Evolutionary conservation across 1,140 invertebrate species (phyloP), one percentile per base, ranked within the genome.

Genomic region (Dendroctonus valens): DNA sequence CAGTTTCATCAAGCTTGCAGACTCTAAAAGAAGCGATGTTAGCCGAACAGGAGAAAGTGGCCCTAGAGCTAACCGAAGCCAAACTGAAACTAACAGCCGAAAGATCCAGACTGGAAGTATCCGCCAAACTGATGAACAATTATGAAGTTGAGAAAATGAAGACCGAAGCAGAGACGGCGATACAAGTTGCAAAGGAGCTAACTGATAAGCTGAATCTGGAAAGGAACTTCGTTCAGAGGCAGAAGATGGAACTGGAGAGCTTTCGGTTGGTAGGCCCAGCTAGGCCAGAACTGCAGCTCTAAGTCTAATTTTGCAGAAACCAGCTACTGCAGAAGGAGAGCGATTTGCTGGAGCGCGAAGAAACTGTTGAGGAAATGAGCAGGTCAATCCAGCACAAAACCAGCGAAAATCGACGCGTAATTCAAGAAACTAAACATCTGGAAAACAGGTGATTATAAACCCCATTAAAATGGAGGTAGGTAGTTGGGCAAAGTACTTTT

Each of bases 161-260:
- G 46, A 59, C 76, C 0, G 81, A 83, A 72, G 64, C 82, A n/a
- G 80, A 83, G 50, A 78, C 81, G 1, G 80, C 81, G 5, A 74
- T 83, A 4, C 74, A 81, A 71, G 79, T 82, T 37, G 81, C 81
- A 2, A 75, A 77, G 54, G 80, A 82, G 69, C 77, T 81, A 0
- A 75, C 80, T 0, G 77, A 78, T 44, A 75, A 76, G 51, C 77
- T 82, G 0, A 81, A 82, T 71, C 71, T 73, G 51, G 81, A 82
- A 70, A 74, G 81, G 2, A 77, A 80, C 46, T 73, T 75, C 26
- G 76, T 78, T 15, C 74, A 79, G 41, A 77, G 76, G 57, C 69
- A 76, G 62, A 78, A 81, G 68, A 69, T 74, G 3, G 79, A 83
- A 41, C 44, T 81, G 48, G 81, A 82, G 65, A 71, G 72, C 39